Evolutionary conservation across 2,888 invertebrate species (phyloP).

Genomic region (Omphaloscelis lunosa): DNA sequence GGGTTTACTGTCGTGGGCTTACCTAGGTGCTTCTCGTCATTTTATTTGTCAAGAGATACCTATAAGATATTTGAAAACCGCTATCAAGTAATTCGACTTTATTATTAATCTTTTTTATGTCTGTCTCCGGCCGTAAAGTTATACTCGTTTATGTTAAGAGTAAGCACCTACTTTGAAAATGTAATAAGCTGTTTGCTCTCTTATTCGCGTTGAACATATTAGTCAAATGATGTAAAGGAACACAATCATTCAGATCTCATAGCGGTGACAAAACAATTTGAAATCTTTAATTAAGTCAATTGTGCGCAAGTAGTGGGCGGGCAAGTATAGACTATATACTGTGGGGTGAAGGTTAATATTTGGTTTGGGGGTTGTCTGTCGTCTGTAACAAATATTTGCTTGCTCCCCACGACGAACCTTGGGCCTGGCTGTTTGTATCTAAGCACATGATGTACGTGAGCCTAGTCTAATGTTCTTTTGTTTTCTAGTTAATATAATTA

Average conservation of each 20-base stretch:
- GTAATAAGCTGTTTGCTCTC: neutral
- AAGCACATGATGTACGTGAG: conserved; percentile 44
- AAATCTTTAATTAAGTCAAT: conserved; percentile 72
- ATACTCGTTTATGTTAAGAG: conserved; percentile 15
- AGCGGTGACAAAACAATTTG: conserved; percentile 58
- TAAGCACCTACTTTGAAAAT: conserved; percentile 36
- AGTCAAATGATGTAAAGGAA: conserved; percentile 17
- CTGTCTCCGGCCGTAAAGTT: conserved; percentile 42
- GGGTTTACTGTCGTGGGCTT: conserved; percentile 49
- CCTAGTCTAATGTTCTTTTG: conserved; percentile 33
- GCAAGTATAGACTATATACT: conserved; percentile 65
- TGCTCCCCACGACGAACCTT: conserved; percentile 61
- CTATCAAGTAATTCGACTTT: conserved; percentile 42
- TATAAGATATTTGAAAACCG: conserved; percentile 25
- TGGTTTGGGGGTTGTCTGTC: conserved; percentile 48
- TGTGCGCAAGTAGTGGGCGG: conserved; percentile 31
- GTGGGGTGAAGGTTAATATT: conserved; percentile 64
- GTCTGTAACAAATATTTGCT: conserved; percentile 76
- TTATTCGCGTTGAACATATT: conserved; percentile 11
- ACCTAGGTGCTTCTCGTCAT: conserved; percentile 32
- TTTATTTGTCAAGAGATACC: conserved; percentile 43
- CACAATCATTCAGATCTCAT: conserved; percentile 39
- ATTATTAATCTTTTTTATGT: conserved; percentile 48
- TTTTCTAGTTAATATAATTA: conserved; percentile 31
- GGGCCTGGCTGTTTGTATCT: conserved; percentile 58